Percentiles rank a stretch among this genome's conserved stretches.
phyloP scores from a whole-genome alignment of 1,140 invertebrate genomes.

The Halesus radiatus region DNA sequence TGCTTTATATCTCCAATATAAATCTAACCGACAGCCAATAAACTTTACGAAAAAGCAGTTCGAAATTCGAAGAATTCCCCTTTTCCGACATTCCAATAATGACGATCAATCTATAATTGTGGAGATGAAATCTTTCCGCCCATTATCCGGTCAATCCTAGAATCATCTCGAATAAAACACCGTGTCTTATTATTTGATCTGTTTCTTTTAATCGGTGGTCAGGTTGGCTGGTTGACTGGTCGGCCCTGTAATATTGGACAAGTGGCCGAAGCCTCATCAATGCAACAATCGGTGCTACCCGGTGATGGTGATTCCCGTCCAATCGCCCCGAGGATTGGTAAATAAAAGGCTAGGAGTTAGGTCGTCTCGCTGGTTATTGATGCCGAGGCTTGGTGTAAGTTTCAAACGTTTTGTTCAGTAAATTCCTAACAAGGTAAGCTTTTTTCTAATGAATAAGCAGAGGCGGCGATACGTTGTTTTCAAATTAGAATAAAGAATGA shows the following conservation, averaged over 20 bases:
- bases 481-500: no score
- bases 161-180: neutral
- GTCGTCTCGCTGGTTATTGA: constrained; percentile 7
- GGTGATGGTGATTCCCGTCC: neutral
- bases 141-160: neutral
- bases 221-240: neutral
- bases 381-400: neutral
- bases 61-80: no score
- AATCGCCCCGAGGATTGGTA: constrained; percentile 1
- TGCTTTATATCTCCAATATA: no score
- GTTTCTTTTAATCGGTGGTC: neutral
- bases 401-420: constrained; percentile 31
- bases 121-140: neutral
- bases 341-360: constrained; percentile 1
- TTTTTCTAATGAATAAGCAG: neutral
- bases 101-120: neutral
- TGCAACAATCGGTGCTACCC: neutral
- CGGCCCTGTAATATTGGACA: neutral
- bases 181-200: neutral
- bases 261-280: no score
- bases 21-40: no score
- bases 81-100: no score
- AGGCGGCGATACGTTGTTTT: no score
- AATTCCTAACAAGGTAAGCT: constrained; percentile 24
- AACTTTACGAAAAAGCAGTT: no score